Conservation (phyloP, 2,888 invertebrate species). For the Mesorhabditis spiculigera region DNA sequence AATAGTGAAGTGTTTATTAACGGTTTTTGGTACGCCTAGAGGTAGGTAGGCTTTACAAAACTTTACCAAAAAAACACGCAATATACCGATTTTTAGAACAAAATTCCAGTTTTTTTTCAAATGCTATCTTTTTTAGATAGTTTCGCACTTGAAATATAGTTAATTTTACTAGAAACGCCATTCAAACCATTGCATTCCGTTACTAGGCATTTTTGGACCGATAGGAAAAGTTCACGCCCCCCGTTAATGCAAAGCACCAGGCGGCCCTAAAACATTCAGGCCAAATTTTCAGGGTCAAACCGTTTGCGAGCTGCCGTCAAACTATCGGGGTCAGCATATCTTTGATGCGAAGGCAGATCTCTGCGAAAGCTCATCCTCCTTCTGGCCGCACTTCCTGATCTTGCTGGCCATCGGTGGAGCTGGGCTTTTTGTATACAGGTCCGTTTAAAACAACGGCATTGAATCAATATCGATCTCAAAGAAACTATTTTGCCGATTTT, state of each 20-base stretch:
- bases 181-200: no score
- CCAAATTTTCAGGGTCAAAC: neutral
- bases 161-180: no score
- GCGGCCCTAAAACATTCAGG: no score
- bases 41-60: no score
- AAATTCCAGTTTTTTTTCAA: neutral
- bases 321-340: conserved; percentile 3
- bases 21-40: no score
- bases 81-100: neutral
- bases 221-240: no score
- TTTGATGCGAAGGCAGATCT: neutral
- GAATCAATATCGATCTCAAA: neutral
- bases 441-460: neutral
- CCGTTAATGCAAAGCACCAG: no score
- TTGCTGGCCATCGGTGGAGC: conserved; percentile 1
- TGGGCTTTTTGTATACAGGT: neutral
- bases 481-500: neutral
- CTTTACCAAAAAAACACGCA: neutral
- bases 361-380: neutral
- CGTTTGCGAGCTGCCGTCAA: neutral
- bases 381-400: neutral
- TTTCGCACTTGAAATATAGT: no score
- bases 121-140: no score
- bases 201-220: no score
- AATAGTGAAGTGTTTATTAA: no score